Base-by-base conservation (phyloP, 2,797 vertebrate genomes). In the Xyrichtys novacula region DNA sequence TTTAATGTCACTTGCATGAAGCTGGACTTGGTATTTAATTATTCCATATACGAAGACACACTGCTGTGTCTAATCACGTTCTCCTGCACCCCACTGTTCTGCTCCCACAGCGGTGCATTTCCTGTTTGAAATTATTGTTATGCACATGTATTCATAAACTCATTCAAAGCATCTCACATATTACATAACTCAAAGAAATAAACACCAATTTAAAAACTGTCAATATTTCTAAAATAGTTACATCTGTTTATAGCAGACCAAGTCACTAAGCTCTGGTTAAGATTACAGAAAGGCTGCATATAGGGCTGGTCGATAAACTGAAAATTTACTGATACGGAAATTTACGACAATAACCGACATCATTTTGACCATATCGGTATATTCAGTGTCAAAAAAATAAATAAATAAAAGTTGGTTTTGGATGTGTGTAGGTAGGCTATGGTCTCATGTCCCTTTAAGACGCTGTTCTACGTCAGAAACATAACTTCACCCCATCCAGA, bases 31-130 rank as follows among this genome's bases (percentile, higher is more conserved):
- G 19, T 16, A 19, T 63, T 28, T 9, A 54, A 76, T 54, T 29
- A 40, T 44, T 61, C 29, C 46, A 31, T 1, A 53, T 44, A 40
- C 28, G 25, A 46, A 34, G 67, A 80, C 29, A 52, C 20, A 32
- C 40, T 14, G 28, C 62, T 65, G 55, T 56, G 49, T 44, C 43
- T 34, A 15, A 46, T 57, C 50, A n/a, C n/a, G 4, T 40, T 31
- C 12, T 31, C 38, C 19, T 14, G n/a, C 60, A 52, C 67, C 59
- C 28, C 1, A 19, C 57, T 48, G 58, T 26, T 19, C 36, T 1
- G 52, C 28, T 57, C 22, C 29, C 47, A 25, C 36, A 34, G 59
- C 0, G 1, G 16, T 19, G 9, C 57, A 25, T 19, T 26, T 2
- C 55, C 58, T 20, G 39, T 43, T 14, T 42, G 19, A 39, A 39